Evolutionary conservation across 2,797 vertebrate species (phyloP).

Genomic region (Chromobotia macracanthus): DNA sequence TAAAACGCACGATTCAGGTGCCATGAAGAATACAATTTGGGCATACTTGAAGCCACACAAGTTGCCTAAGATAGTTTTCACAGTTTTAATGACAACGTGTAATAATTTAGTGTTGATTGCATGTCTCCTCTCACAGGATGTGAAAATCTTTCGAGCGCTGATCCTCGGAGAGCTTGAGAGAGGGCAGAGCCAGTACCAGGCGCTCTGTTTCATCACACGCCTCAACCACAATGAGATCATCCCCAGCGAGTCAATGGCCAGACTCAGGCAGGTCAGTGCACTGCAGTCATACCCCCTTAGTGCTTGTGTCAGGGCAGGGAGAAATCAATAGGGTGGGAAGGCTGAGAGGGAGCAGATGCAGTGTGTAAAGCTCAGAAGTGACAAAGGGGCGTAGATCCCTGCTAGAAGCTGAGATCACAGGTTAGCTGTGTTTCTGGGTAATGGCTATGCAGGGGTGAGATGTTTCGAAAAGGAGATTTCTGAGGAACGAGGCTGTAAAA

Average conservation of each 20-base stretch:
- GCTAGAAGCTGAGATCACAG: background rate
- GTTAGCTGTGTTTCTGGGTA: background rate
- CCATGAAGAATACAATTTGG: background rate
- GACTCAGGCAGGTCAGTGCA: constrained; percentile 89
- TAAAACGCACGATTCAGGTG: background rate
- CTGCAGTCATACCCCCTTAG: background rate
- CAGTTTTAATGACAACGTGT: too few species aligned
- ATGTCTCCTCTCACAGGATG: constrained; percentile 77
- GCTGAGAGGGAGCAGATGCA: background rate
- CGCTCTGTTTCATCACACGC: constrained; percentile 89
- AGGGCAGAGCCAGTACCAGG: constrained; percentile 96
- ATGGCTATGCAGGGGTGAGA: background rate
- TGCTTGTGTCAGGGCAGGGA: background rate
- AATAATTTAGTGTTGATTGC: constrained; percentile 11
- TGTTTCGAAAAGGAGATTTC: constrained; percentile 25
- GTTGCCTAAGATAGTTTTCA: background rate
- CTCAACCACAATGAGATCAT: constrained; percentile 95
- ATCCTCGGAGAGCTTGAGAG: constrained; percentile 95
- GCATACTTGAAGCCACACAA: background rate
- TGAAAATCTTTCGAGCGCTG: constrained; percentile 96
- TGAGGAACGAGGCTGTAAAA: constrained; percentile 29
- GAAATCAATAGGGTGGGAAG: background rate
- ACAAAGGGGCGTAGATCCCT: background rate
- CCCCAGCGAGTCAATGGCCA: constrained; percentile 96
- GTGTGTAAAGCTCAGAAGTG: background rate